phyloP scores from a whole-genome alignment of 2,888 invertebrate genomes.

The Erebia aethiops region DNA sequence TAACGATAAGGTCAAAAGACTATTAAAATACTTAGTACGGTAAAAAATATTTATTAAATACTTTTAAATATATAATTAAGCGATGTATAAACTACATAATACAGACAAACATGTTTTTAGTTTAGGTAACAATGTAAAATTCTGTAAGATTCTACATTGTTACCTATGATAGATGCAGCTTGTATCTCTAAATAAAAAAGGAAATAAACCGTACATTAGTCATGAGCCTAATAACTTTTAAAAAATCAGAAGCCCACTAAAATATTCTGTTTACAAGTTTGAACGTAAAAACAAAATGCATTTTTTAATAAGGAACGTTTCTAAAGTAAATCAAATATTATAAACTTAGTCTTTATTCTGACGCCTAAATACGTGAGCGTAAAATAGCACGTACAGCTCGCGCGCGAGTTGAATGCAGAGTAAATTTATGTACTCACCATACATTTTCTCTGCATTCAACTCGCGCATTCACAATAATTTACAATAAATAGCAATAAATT shows the following conservation, averaged over 20 bases:
- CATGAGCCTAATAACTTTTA: not conserved
- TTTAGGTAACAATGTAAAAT: not conserved
- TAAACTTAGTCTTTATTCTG: not conserved
- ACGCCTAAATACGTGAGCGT: not conserved
- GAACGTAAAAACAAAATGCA: conserved; percentile 10
- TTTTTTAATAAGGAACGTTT: conserved; percentile 1
- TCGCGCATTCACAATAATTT: not conserved
- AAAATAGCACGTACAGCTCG: not conserved
- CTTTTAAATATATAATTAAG: not conserved
- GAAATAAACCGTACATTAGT: not conserved
- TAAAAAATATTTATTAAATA: conserved; percentile 13
- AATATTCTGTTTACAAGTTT: not conserved
- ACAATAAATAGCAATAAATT: conserved; percentile 15
- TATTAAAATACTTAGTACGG: conserved; percentile 6
- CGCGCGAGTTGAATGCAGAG: too few species aligned
- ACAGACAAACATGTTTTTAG: not conserved
- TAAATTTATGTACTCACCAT: too few species aligned
- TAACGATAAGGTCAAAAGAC: not conserved
- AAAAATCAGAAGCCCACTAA: not conserved
- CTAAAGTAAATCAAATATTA: not conserved
- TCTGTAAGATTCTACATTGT: not conserved
- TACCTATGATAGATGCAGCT: not conserved
- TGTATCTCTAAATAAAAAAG: not conserved
- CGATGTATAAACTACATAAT: not conserved
- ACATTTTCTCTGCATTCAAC: too few species aligned